Evolutionary conservation across 2,888 invertebrate species (phyloP), one percentile per base, ranked within the genome.

Genomic region (Andrena camellia): DNA sequence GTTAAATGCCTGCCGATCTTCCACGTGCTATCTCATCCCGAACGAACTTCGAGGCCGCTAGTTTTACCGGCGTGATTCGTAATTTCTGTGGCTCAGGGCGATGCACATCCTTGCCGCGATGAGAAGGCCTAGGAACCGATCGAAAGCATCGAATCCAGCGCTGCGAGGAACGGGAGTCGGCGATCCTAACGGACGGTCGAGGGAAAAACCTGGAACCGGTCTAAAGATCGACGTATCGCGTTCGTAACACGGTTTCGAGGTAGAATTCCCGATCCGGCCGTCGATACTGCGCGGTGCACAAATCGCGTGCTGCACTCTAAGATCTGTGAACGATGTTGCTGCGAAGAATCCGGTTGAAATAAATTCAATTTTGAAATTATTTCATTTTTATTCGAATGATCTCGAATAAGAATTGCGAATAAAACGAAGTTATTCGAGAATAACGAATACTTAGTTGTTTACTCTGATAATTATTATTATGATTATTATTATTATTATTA

Each of bases 1-100:
- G 81, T 64, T 68, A 59, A 85, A 64, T 66, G 52, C 50, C 52
- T 7, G n/a, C n/a, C 54, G 82, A 72, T 73, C 52, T 29, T 68
- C 64, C 31, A 29, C 67, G 60, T 6, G 20, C 35, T 42, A 60
- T 54, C 60, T 26, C 57, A 57, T 26, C 23, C 57, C 23, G 57
- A 57, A 57, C 57, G 57, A 13, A 57, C 26, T 10, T 26, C 57
- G 4, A 57, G 57, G 23, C 57, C 20, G 0, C 10, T 4, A 1
- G 57, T 57, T 35, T 35, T 20, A 23, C 23, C 57, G 20, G 20
- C 20, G 57, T 3, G 20, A 10, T 13, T 20, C 57, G 23, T 20
- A 42, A 17, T 42, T 17, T 42, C 42, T 42, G 42, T 5, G 42
- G 42, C 42, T 42, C 42, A 42, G 42, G 42, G 42, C 42, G 42